Evolutionary conservation across 2,888 invertebrate species (phyloP), one percentile per base, ranked within the genome.

Genomic region (Litoditis marina): DNA sequence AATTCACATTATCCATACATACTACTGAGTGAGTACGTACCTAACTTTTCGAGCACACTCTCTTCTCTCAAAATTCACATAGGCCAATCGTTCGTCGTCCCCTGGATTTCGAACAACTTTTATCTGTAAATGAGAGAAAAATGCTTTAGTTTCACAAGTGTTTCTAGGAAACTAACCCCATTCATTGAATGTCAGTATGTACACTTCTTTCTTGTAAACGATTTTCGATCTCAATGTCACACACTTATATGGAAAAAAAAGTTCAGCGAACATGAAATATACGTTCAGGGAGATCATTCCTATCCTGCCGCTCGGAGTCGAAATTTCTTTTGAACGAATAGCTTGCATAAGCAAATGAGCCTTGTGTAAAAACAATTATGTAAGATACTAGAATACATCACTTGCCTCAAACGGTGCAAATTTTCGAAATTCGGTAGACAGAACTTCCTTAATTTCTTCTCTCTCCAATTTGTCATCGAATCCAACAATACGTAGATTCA

Each of bases 61-160:
- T 5, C 65, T 54, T 16, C 69, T 65, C 49, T 77, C 75, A 60
- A 83, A 82, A 63, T 82, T 82, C 2, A 82, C 80, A 55, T 82
- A 82, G 22, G 82, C 82, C 25, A 82, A 61, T 0, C 80, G 78
- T 30, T 80, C 78, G 39, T 80, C 76, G 53, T 76, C 79, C 11
- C 78, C 79, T 16, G 78, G 77, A 46, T 77, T 76, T 7, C 77
- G 69, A 11, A 82, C 79, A 7, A 82, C 75, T 78, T 82, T 82
- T 36, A 81, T 74, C 78, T 82, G 58, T 47, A 68, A 58, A 25
- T n/a, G n/a, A n/a, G 19, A 16, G 31, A 1, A 28, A 16, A 11
- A 30, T 8, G 16, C 11, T 51, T 51, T 16, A 16, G 32, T n/a
- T 47, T n/a, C 22, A 47, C 1, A 47, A n/a, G 28, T 30, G 51